phyloP scores from a whole-genome alignment of 2,113 vertebrate species.

The Colinus virginianus region DNA sequence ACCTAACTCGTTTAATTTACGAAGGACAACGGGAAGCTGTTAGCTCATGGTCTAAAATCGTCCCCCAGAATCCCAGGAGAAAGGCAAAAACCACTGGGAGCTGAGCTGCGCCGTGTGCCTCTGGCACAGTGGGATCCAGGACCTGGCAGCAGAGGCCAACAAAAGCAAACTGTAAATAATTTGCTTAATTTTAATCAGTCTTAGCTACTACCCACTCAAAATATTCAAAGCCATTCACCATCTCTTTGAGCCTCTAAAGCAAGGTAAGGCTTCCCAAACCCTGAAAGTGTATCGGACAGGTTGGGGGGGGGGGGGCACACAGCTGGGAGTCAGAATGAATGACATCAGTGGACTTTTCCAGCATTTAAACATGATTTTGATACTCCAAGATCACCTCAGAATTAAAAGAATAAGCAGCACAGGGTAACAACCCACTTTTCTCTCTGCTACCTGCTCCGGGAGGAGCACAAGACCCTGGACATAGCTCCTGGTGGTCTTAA shows the following conservation, averaged over 20 bases:
- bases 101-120: rapidly evolving
- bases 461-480: rapidly evolving
- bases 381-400: not conserved
- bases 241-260: not conserved
- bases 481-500: not conserved
- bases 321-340: no score
- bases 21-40: not conserved
- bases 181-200: rapidly evolving
- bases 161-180: not conserved
- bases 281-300: no score
- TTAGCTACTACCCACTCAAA: not conserved
- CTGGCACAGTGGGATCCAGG: not conserved
- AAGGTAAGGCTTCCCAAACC: not conserved
- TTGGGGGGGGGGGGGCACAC: no score
- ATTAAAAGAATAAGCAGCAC: rapidly evolving
- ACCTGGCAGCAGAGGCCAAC: not conserved
- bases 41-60: not conserved
- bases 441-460: rapidly evolving
- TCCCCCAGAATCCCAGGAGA: not conserved
- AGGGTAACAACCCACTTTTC: rapidly evolving
- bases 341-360: rapidly evolving
- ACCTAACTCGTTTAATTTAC: no score
- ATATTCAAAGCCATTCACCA: not conserved
- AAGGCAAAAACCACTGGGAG: not conserved
- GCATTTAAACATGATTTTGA: not conserved